A percentile compares a stretch with the other conserved stretches of the same genome.
These are phyloP conservation scores for Synanthedon myopaeformis DNA, from an alignment of 2,888 invertebrate species.

Conservation along the genomic window DNA sequence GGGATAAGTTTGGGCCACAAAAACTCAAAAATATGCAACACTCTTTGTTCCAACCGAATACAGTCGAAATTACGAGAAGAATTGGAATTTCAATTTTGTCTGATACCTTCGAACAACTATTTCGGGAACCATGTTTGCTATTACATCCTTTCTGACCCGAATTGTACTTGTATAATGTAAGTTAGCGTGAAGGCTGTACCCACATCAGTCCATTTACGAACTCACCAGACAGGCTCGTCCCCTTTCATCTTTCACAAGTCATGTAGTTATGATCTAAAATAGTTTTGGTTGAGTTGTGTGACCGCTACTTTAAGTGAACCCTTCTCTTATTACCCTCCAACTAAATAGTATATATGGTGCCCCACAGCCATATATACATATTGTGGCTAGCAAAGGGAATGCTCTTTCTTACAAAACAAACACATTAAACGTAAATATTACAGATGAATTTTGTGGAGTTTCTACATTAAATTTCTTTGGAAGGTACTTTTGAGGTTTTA, in stretches of 20 bases:
- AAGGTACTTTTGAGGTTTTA: too few relatives aligned
- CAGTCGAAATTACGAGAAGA: not conserved
- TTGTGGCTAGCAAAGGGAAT: too few relatives aligned
- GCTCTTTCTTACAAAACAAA: too few relatives aligned
- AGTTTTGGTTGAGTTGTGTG: not conserved
- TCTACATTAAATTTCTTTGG: too few relatives aligned
- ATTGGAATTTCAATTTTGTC: not conserved
- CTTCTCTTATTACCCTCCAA: not conserved
- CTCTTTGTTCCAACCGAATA: not conserved
- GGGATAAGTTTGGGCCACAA: too few relatives aligned
- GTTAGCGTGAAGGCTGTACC: not conserved
- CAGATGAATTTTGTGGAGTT: too few relatives aligned
- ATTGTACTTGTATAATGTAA: not conserved
- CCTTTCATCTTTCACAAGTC: not conserved
- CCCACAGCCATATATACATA: too few relatives aligned
- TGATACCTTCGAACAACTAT: conserved; percentile 1
- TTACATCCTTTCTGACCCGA: not conserved
- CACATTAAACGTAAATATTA: too few relatives aligned
- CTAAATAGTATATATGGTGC: too few relatives aligned
- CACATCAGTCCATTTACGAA: not conserved
- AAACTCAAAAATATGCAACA: too few relatives aligned
- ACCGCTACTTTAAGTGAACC: not conserved
- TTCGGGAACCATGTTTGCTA: conserved; percentile 2
- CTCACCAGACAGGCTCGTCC: not conserved
- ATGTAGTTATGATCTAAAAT: not conserved